Percentiles rank a stretch among this genome's conserved stretches.
Evolutionary conservation across 1,140 invertebrate species (phyloP).

Genomic region (Sycophila sp.): DNA sequence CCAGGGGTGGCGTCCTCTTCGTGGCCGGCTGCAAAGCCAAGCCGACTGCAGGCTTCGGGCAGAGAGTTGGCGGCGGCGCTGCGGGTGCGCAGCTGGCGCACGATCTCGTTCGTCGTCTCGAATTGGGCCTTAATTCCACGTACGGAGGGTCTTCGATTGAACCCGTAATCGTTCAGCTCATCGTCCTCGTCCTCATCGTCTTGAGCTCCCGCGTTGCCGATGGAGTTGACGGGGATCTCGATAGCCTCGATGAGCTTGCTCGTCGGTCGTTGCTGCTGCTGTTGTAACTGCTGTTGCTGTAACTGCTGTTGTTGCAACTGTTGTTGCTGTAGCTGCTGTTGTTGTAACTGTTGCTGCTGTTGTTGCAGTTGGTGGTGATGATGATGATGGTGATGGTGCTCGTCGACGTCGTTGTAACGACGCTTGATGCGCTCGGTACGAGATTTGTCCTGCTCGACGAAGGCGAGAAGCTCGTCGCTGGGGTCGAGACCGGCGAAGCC

Average conservation of each 20-base stretch:
- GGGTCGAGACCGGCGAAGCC: slow-evolving; percentile 48
- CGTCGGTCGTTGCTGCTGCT: neutral
- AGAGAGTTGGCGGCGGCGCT: slow-evolving; percentile 56
- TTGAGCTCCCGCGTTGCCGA: neutral
- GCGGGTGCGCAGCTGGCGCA: slow-evolving; percentile 76
- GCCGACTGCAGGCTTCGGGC: slow-evolving; percentile 42
- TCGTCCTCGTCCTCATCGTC: slow-evolving; percentile 74
- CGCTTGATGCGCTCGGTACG: slow-evolving; percentile 83
- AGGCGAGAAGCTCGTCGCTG: slow-evolving; percentile 82
- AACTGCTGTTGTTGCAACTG: neutral
- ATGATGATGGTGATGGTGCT: slow-evolving; percentile 23
- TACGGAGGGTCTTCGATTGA: slow-evolving; percentile 86
- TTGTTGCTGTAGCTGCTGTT: neutral
- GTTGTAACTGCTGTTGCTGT: neutral
- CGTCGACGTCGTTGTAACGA: slow-evolving; percentile 69
- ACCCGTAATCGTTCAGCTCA: slow-evolving; percentile 89
- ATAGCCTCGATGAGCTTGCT: slow-evolving; percentile 28
- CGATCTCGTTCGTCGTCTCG: slow-evolving; percentile 81
- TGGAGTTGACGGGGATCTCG: slow-evolving; percentile 24
- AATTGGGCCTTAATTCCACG: slow-evolving; percentile 79
- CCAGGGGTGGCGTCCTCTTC: slow-evolving; percentile 40
- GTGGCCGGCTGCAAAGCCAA: slow-evolving; percentile 61
- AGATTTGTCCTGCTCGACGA: slow-evolving; percentile 84
- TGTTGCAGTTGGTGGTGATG: neutral
- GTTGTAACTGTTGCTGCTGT: neutral